Evolutionary conservation across 2,888 invertebrate genomes (phyloP).

Genomic region (Blastobasis adustella): DNA sequence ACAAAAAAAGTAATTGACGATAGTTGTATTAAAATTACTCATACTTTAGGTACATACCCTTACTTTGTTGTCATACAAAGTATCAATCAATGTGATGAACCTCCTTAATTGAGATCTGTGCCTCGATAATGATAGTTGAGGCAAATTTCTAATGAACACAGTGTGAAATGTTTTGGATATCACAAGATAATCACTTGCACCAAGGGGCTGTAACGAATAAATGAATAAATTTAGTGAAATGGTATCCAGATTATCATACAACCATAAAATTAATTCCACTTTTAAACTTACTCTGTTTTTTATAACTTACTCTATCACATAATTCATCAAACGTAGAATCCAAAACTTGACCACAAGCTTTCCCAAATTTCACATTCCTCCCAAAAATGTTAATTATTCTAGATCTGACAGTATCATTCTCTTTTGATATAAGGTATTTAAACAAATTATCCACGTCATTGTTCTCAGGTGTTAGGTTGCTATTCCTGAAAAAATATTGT

Average conservation of each 20-base stretch:
- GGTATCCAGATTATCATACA: neutral
- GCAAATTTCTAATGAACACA: slow-evolving; percentile 92
- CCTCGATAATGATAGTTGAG: slow-evolving; percentile 82
- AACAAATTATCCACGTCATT: slow-evolving; percentile 86
- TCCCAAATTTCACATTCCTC: slow-evolving; percentile 89
- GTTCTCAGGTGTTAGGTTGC: slow-evolving; percentile 72
- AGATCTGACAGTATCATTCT: slow-evolving; percentile 92
- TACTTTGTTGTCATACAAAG: slow-evolving; percentile 95
- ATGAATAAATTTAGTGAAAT: neutral
- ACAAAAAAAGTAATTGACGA: no score
- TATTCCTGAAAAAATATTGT: slow-evolving; percentile 71
- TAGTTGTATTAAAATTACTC: no score
- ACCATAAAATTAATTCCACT: neutral
- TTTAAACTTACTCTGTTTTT: neutral
- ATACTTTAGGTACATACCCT: slow-evolving; percentile 54
- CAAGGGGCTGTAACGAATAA: slow-evolving; percentile 81
- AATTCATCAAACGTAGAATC: slow-evolving; percentile 93
- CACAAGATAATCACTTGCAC: slow-evolving; percentile 95
- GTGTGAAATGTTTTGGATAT: slow-evolving; percentile 96
- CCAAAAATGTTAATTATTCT: slow-evolving; percentile 91
- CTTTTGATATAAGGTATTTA: slow-evolving; percentile 89
- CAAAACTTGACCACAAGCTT: slow-evolving; percentile 93
- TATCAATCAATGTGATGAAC: slow-evolving; percentile 97
- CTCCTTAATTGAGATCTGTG: slow-evolving; percentile 91
- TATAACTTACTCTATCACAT: slow-evolving; percentile 85